Percentiles rank a stretch among this genome's conserved stretches.
These are phyloP conservation scores for Acipenser oxyrinchus DNA, from an alignment of 2,797 vertebrate species.

Conservation along the genomic window DNA sequence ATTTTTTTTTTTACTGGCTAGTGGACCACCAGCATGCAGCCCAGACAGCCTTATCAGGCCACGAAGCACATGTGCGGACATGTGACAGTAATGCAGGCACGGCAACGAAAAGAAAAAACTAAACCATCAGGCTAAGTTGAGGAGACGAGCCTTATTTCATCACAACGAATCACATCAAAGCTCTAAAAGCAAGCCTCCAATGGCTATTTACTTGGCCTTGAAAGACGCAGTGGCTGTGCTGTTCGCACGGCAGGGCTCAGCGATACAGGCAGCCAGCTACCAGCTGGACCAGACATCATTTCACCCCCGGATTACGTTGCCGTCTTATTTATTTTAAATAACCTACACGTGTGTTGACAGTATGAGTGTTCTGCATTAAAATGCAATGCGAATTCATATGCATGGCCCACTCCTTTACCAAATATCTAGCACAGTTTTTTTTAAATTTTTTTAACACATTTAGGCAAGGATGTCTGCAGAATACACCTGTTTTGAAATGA, in stretches of 20 bases:
- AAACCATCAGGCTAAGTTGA: constrained; percentile 22
- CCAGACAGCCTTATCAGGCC: constrained; percentile 22
- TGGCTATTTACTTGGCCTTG: constrained; percentile 11
- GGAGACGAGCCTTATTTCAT: constrained; percentile 27
- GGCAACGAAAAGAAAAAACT: constrained; percentile 14
- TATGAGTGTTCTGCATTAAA: too few relatives aligned
- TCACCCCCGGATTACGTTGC: neutral
- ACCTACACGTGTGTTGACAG: too few relatives aligned
- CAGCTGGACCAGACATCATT: constrained; percentile 8
- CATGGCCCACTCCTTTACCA: too few relatives aligned
- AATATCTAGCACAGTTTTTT: too few relatives aligned
- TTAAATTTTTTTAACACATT: too few relatives aligned
- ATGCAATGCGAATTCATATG: too few relatives aligned
- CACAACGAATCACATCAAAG: constrained; percentile 32
- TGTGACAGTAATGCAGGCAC: constrained; percentile 27
- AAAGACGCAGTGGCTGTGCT: constrained; percentile 23
- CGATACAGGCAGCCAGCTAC: constrained; percentile 14
- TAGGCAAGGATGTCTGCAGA: too few relatives aligned
- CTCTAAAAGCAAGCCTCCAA: constrained; percentile 23
- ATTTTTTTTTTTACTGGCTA: constrained; percentile 34
- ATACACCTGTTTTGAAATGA: too few relatives aligned
- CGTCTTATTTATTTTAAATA: neutral
- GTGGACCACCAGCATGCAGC: constrained; percentile 35
- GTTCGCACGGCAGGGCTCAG: neutral
- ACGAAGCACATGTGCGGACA: constrained; percentile 34